Conservation (phyloP, 2,888 invertebrate genomes). For the Xanthorhoe designata region DNA sequence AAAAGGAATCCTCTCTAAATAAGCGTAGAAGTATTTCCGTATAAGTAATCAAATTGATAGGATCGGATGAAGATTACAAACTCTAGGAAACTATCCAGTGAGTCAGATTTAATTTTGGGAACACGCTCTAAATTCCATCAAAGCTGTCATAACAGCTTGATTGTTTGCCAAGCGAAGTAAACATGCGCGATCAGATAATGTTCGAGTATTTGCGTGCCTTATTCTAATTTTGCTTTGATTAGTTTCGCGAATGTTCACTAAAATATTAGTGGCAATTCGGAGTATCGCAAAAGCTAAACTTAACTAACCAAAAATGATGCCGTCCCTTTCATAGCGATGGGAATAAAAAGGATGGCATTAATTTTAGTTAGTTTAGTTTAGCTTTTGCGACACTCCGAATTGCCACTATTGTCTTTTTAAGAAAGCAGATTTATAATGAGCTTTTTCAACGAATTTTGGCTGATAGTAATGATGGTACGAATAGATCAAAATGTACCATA, state of each 20-base stretch:
- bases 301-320: too few species aligned
- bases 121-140: neutral
- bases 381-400: too few species aligned
- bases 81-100: neutral
- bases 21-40: neutral
- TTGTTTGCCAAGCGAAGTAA: constrained; percentile 3
- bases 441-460: too few species aligned
- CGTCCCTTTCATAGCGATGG: too few species aligned
- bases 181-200: neutral
- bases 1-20: neutral
- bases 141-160: constrained; percentile 1
- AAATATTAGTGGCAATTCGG: too few species aligned
- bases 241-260: neutral
- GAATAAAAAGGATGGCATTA: too few species aligned
- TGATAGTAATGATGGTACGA: too few species aligned
- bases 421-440: too few species aligned
- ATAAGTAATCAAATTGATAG: neutral
- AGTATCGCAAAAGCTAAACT: too few species aligned
- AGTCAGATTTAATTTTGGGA: neutral
- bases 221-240: constrained; percentile 11
- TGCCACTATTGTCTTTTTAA: too few species aligned
- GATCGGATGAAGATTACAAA: neutral
- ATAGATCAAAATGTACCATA: too few species aligned
- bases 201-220: neutral
- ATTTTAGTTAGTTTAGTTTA: too few species aligned